Conservation (phyloP, 2,888 invertebrate genomes). For the Asteroscopus sphinx region DNA sequence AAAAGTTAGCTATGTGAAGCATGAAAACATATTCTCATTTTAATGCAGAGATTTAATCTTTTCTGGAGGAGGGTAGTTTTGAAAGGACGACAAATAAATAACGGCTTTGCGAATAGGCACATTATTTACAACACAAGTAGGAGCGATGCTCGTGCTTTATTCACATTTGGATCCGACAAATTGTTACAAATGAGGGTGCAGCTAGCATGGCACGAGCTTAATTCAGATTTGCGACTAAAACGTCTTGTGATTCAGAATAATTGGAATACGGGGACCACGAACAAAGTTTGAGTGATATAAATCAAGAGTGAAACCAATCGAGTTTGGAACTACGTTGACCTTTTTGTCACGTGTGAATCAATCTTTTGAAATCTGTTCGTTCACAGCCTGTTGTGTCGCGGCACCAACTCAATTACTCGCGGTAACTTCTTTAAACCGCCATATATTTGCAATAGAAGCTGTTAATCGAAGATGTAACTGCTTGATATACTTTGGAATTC, state of each 20-base stretch:
- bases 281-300: background rate
- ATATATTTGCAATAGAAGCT: conserved; percentile 38
- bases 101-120: conserved; percentile 22
- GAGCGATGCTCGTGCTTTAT: conserved; percentile 47
- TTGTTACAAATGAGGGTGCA: conserved; percentile 64
- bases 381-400: conserved; percentile 13
- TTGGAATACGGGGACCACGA: conserved; percentile 1
- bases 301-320: background rate
- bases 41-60: conserved; percentile 5
- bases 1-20: too few relatives aligned
- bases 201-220: conserved; percentile 35
- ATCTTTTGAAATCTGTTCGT: background rate
- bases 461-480: conserved; percentile 38
- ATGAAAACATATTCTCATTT: background rate
- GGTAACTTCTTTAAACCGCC: conserved; percentile 23
- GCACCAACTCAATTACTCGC: conserved; percentile 43
- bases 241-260: conserved; percentile 19
- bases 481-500: conserved; percentile 9
- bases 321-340: background rate
- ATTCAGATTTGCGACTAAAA: conserved; percentile 42
- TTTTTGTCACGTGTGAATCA: conserved; percentile 7
- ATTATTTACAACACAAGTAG: conserved; percentile 41
- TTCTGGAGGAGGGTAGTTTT: conserved; percentile 15
- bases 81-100: conserved; percentile 29
- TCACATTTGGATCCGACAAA: conserved; percentile 60